Conservation (phyloP, 2,888 invertebrate genomes). For the Cantharis rustica region DNA sequence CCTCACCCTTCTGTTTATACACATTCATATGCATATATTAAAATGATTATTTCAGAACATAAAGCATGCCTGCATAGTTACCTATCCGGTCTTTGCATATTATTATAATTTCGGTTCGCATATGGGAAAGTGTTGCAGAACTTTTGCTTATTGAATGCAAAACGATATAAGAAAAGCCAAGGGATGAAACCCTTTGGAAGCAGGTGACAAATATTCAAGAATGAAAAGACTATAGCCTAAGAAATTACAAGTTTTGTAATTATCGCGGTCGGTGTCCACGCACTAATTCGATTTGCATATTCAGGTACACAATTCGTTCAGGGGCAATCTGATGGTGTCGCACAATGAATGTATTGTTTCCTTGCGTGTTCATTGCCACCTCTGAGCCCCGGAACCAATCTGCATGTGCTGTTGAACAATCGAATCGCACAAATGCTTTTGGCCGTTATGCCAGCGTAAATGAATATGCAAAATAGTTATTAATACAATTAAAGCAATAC, state of each 20-base stretch:
- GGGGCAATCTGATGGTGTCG: constrained; percentile 31
- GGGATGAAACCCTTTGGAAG: constrained; percentile 23
- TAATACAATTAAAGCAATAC: constrained; percentile 42
- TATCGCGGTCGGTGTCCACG: constrained; percentile 41
- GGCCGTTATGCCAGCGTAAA: constrained; percentile 37
- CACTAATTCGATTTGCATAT: constrained; percentile 51
- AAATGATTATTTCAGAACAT: constrained; percentile 32
- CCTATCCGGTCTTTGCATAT: constrained; percentile 48
- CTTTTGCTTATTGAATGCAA: constrained; percentile 38
- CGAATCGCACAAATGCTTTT: constrained; percentile 22
- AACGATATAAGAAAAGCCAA: constrained; percentile 24
- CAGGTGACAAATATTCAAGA: constrained; percentile 12
- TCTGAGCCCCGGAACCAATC: constrained; percentile 51
- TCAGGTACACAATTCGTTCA: constrained; percentile 44
- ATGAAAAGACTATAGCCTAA: constrained; percentile 2
- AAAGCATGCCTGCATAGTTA: constrained; percentile 37
- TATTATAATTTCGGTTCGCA: constrained; percentile 37
- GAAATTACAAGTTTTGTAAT: constrained; percentile 40
- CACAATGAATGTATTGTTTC: constrained; percentile 48
- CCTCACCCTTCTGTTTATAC: constrained; percentile 55
- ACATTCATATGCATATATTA: constrained; percentile 43
- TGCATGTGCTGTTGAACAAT: constrained; percentile 42
- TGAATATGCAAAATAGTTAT: constrained; percentile 39
- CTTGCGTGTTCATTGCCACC: constrained; percentile 45
- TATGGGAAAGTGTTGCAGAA: constrained; percentile 46